A percentile compares a stretch with the other conserved stretches of the same genome.
phyloP scores from a whole-genome alignment of 2,888 invertebrate genomes.

The Euplagia quadripunctaria region DNA sequence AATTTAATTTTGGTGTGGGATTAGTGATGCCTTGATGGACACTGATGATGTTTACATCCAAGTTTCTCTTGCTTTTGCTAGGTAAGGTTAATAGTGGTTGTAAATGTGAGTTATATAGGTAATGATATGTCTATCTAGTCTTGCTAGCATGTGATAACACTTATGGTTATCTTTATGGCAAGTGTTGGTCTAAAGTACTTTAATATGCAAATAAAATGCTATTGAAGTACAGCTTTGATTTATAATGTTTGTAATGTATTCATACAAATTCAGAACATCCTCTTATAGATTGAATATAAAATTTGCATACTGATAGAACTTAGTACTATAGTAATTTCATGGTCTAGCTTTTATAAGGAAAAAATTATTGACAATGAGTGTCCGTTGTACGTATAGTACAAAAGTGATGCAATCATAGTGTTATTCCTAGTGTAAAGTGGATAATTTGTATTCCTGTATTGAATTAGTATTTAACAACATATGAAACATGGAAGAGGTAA shows the following conservation, averaged over 20 bases:
- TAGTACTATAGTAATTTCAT: background rate
- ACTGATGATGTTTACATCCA: constrained; percentile 40
- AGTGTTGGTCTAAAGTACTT: constrained; percentile 29
- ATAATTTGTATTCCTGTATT: background rate
- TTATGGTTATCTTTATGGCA: constrained; percentile 31
- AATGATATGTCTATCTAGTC: constrained; percentile 2
- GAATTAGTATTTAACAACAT: background rate
- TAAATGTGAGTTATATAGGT: constrained; percentile 4
- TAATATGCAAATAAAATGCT: constrained; percentile 42
- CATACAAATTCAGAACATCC: constrained; percentile 9
- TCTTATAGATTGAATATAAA: background rate
- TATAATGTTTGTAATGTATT: constrained; percentile 21
- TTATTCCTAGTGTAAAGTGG: background rate
- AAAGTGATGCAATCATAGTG: background rate
- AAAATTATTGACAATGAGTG: background rate
- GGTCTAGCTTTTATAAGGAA: background rate
- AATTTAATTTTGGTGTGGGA: constrained; percentile 32
- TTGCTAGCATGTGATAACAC: constrained; percentile 36
- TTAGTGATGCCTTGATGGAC: constrained; percentile 20
- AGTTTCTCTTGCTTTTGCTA: constrained; percentile 43
- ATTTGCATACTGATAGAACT: background rate
- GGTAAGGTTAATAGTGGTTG: constrained; percentile 36
- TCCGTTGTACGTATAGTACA: background rate
- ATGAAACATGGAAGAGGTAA: background rate
- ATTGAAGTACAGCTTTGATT: constrained; percentile 19